phyloP scores from a whole-genome alignment of 2,113 vertebrate genomes.

The Onychostoma macrolepis region DNA sequence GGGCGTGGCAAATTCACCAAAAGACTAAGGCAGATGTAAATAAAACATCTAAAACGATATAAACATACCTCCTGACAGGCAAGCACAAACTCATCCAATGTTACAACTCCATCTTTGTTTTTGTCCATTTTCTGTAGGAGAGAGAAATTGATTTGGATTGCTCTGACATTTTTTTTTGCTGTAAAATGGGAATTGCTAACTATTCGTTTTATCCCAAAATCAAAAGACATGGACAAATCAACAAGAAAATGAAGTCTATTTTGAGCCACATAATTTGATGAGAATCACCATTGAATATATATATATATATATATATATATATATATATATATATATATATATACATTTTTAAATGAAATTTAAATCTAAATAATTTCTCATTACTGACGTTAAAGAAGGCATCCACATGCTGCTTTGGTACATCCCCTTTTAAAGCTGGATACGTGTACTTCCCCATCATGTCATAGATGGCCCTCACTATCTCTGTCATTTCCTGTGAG shows the following conservation, averaged over 20 bases:
- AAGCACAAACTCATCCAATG: slow-evolving; percentile 93
- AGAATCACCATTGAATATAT: not conserved
- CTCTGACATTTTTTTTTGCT: not conserved
- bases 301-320: too few species aligned
- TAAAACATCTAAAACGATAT: not conserved
- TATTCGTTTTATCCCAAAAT: not conserved
- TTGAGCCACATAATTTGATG: not conserved
- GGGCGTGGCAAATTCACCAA: not conserved
- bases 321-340: too few species aligned
- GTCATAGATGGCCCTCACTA: slow-evolving; percentile 96
- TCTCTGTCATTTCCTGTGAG: slow-evolving; percentile 94
- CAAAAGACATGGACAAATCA: not conserved
- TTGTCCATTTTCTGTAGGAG: slow-evolving; percentile 96
- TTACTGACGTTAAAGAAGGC: slow-evolving; percentile 89
- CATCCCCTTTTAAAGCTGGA: slow-evolving; percentile 92
- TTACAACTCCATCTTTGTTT: slow-evolving; percentile 98
- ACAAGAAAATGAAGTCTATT: not conserved
- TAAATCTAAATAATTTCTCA: too few species aligned
- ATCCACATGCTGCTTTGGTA: slow-evolving; percentile 93
- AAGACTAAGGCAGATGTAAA: not conserved
- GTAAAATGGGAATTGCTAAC: not conserved
- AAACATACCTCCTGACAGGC: slow-evolving; percentile 92
- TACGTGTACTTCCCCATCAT: slow-evolving; percentile 99
- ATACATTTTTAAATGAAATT: too few species aligned
- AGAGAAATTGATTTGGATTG: slow-evolving; percentile 23